Base-by-base conservation (phyloP, 37 sponge, comb jelly and placozoan species). In the Ianthella basta region DNA sequence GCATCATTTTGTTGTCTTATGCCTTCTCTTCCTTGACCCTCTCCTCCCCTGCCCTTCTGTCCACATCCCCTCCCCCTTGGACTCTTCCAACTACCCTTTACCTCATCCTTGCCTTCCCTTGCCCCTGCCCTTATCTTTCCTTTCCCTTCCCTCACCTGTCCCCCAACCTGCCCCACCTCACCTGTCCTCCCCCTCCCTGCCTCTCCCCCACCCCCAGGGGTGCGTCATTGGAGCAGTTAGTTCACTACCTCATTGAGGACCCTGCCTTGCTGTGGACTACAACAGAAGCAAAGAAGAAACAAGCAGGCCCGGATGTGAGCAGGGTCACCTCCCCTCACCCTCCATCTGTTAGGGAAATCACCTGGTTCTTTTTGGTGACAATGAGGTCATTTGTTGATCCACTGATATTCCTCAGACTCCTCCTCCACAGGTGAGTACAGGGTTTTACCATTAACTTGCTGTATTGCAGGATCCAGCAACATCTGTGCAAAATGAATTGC, bases 321-420 rank as follows among this genome's bases (percentile, higher is more conserved):
- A 63, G 39, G 59, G 33, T 40, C 54, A 34, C 30, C 60, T 41
- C 67, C 36, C 59, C 36, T 54, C 80, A 38, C 78, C 67, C 82
- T 16, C 91, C 88, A 15, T 83, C 95, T 65, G 85, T 86, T 44
- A 85, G 93, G n/a, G 88, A 95, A 57, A 90, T 92, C 59, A 37
- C 83, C 14, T 82, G 84, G 21, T 93, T 96, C 86, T 91, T 93
- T 79, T 85, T 96, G 36, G 88, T 94, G 33, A 88, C 88, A 1
- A 90, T 85, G 55, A 86, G 86, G 30, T 91, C 96, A 41, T 96
- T 91, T 74, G 56, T 88, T 15, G 93, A 93, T 39, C 96, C 96
- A 4, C 69, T 92, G 40, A 84, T 96, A 32, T 66, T 96, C 25
- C 79, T 96, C 56, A 80, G 96, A 8, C 91, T 96, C 15, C 88